Conservation (phyloP, 2,888 invertebrate genomes). For the Caenorhabditis sp. region DNA sequence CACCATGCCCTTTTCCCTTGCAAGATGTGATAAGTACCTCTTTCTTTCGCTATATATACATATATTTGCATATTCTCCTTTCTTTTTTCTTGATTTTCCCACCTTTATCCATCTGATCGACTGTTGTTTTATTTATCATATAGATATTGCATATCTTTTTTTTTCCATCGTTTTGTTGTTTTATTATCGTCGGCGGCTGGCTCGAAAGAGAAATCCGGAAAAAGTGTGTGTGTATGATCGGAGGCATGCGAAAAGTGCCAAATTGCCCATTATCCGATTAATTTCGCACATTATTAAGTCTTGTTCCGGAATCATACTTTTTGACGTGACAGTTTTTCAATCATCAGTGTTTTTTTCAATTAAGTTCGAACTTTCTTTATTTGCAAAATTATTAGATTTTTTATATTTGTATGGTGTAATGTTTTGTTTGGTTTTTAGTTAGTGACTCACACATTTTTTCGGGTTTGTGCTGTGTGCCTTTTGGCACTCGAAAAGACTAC, state of each 20-base stretch:
- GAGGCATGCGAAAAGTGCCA: neutral
- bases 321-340: neutral
- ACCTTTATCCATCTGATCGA: neutral
- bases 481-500: neutral
- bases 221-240: neutral
- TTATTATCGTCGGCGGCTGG: neutral
- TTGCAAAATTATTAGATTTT: neutral
- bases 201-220: neutral
- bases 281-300: conserved; percentile 1
- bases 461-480: neutral
- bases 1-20: neutral
- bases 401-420: neutral
- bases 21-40: neutral
- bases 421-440: neutral
- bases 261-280: conserved; percentile 1
- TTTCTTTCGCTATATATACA: neutral
- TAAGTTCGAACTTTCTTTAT: neutral
- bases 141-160: neutral
- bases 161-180: neutral
- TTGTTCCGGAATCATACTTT: neutral
- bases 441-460: neutral
- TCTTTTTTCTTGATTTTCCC: neutral
- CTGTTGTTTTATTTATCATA: neutral
- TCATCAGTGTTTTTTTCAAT: no score
- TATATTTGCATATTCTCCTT: neutral